Percentiles rank a stretch among this genome's conserved stretches.
Evolutionary conservation across 2,888 invertebrate species (phyloP).

Genomic region (Seira sanloemensis): DNA sequence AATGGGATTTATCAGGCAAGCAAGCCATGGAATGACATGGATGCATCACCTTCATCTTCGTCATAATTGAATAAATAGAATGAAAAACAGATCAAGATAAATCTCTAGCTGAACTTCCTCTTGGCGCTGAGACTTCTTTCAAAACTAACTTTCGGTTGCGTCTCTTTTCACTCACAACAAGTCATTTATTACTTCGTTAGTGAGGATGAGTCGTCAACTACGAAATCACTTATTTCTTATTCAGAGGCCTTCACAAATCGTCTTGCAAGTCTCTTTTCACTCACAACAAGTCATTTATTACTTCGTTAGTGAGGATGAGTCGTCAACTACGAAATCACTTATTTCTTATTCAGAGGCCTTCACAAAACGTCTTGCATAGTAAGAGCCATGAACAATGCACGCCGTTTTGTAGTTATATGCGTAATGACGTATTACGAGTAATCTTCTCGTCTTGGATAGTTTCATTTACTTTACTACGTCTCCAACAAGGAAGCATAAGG

Average conservation of each 20-base stretch:
- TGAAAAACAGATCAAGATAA: constrained; percentile 47
- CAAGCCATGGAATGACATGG: too few relatives aligned
- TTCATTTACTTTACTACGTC: too few relatives aligned
- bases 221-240: background rate
- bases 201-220: constrained; percentile 28
- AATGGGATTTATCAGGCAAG: too few relatives aligned
- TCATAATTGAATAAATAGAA: constrained; percentile 5
- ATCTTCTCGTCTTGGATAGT: background rate
- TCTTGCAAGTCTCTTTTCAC: constrained; percentile 43
- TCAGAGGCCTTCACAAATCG: constrained; percentile 14
- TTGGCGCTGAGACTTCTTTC: constrained; percentile 4
- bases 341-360: background rate
- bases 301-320: constrained; percentile 45
- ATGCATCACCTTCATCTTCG: background rate
- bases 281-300: constrained; percentile 53
- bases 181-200: constrained; percentile 46
- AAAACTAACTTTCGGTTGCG: constrained; percentile 29
- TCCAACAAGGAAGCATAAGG: background rate
- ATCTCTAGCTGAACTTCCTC: constrained; percentile 27
- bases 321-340: constrained; percentile 15
- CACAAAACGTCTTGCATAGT: too few relatives aligned
- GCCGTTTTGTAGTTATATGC: background rate
- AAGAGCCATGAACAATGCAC: constrained; percentile 10
- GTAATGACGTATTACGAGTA: too few relatives aligned
- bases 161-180: constrained; percentile 51